These are phyloP conservation scores for Actenoides lindsayi DNA, from an alignment of 2,113 vertebrate species.

Conservation along the genomic window DNA sequence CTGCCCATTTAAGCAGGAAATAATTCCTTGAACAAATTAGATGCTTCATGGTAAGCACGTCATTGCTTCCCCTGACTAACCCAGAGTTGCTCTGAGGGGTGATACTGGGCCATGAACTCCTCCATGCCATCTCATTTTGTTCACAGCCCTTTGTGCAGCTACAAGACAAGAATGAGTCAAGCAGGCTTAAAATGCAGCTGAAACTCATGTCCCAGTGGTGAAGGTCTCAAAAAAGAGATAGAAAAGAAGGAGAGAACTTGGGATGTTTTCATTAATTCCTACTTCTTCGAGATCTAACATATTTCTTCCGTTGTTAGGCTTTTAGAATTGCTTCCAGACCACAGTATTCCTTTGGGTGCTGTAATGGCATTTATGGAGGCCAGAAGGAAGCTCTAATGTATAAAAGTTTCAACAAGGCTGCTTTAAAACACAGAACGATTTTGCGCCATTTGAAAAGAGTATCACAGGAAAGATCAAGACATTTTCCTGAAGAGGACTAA, in stretches of 20 bases:
- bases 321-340: slow-evolving; percentile 19
- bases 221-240: not conserved
- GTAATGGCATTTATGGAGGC: not conserved
- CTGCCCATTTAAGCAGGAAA: not conserved
- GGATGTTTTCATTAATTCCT: not conserved
- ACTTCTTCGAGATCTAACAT: slow-evolving; percentile 2
- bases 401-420: slow-evolving; percentile 21
- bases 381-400: slow-evolving; percentile 19
- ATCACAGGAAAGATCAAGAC: not conserved
- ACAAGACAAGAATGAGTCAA: not conserved
- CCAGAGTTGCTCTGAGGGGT: not conserved
- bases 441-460: not conserved
- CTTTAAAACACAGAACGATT: not conserved
- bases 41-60: not conserved
- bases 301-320: not conserved
- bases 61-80: not conserved
- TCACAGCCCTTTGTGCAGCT: not conserved
- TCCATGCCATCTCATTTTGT: not conserved
- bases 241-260: not conserved
- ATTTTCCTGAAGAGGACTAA: not conserved
- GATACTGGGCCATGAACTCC: not conserved
- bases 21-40: not conserved
- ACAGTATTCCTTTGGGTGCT: not conserved
- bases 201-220: not conserved
- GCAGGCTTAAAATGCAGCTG: not conserved